These are phyloP conservation scores for Lucifuga dentata DNA, from an alignment of 2,113 vertebrate species.

Conservation along the genomic window DNA sequence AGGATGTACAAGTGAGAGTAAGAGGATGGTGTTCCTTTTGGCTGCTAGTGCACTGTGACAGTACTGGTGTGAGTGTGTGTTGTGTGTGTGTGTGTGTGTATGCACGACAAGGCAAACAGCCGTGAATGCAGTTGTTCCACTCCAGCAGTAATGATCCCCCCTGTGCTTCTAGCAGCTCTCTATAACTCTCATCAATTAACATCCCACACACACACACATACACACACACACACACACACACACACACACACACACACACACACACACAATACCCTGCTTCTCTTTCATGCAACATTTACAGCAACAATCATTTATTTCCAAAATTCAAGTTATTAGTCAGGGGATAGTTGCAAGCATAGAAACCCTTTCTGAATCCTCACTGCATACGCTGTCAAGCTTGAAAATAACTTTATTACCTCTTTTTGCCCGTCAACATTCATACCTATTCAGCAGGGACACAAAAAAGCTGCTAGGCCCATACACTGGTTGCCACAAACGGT, in stretches of 20 bases:
- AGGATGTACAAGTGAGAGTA: conserved; percentile 33
- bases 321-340: conserved; percentile 83
- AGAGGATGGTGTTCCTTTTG: conserved; percentile 49
- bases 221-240: conserved; percentile 55
- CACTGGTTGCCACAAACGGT: conserved; percentile 57
- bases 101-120: conserved; percentile 78
- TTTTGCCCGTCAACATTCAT: conserved; percentile 38
- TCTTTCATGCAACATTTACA: conserved; percentile 86
- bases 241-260: conserved; percentile 57
- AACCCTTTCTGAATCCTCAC: conserved; percentile 55
- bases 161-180: conserved; percentile 82
- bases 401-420: conserved; percentile 74
- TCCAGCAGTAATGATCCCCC: conserved; percentile 84
- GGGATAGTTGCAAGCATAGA: conserved; percentile 72
- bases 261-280: conserved; percentile 62
- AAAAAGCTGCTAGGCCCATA: conserved; percentile 40
- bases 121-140: conserved; percentile 85
- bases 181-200: conserved; percentile 88
- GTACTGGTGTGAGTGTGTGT: conserved; percentile 3
- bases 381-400: conserved; percentile 61
- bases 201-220: conserved; percentile 68
- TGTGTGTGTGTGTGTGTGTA: conserved; percentile 6
- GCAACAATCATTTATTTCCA: conserved; percentile 82
- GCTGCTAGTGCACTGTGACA: conserved; percentile 49
- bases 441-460: conserved; percentile 48